Evolutionary conservation across 2,797 vertebrate species (phyloP).

Genomic region (Anas georgica): DNA sequence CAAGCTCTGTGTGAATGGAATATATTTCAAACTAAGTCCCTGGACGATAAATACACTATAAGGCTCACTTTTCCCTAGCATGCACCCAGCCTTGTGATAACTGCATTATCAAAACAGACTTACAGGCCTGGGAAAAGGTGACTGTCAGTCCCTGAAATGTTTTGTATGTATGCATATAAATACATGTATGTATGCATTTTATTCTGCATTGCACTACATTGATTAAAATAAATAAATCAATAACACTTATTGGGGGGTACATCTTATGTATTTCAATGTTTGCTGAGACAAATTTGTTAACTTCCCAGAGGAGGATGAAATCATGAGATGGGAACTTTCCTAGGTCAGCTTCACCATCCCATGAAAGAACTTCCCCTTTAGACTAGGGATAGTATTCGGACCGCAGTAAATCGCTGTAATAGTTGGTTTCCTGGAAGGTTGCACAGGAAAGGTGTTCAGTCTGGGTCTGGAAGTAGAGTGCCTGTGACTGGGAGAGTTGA

Average conservation of each 20-base stretch:
- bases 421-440: not conserved
- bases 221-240: too few relatives aligned
- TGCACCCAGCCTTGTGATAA: not conserved
- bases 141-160: not conserved
- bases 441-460: not conserved
- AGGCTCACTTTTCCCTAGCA: not conserved
- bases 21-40: not conserved
- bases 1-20: not conserved
- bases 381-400: not conserved
- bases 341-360: not conserved
- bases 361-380: not conserved
- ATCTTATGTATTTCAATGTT: not conserved
- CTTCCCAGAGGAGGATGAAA: not conserved
- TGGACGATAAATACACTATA: not conserved
- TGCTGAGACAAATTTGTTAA: not conserved
- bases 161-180: not conserved
- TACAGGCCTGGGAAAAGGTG: not conserved
- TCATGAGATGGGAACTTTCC: not conserved
- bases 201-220: not conserved
- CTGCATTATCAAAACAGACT: not conserved
- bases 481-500: not conserved
- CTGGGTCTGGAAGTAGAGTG: not conserved
- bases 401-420: fast-evolving
- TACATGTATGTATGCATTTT: not conserved
- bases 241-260: too few relatives aligned